Base-by-base conservation (phyloP, 2,888 invertebrate species). In the Caenorhabditis sp. region DNA sequence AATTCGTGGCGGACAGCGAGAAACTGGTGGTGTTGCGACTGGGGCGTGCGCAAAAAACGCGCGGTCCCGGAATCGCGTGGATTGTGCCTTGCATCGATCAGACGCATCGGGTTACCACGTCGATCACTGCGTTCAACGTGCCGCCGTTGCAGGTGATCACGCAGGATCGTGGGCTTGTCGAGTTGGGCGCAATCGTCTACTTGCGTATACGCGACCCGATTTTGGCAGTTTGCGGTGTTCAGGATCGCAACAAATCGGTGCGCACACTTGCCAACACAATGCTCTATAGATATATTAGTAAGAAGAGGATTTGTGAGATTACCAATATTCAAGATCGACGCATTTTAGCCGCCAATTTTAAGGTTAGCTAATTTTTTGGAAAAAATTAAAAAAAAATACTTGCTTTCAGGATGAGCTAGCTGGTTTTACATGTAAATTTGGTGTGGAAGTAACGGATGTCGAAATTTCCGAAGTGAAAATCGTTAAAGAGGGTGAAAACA, bases 101-200 rank as follows among this genome's bases (percentile, higher is more conserved):
- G 10, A 84, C 79, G 24, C 85, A 86, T 62, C 86, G 81, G 61
- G 87, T 90, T 3, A 89, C 89, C 75, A 84, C 89, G 26, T 80
- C 89, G 36, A 84, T 88, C 65, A 89, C 86, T 64, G 89, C 89
- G 6, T 89, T 89, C 79, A 89, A 88, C 80, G 88, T 90, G 10
- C 89, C 89, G n/a, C 89, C 89, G 14, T 83, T 89, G 50, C 89
- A 89, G 85, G 89, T 88, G 69, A 86, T 90, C 26, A 89, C 89
- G 4, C 69, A 74, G 14, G 90, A 90, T 81, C 83, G 87, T 26
- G 89, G 88, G 10, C 85, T 89, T 19, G 87, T 90, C 31, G 89
- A 90, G 73, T 80, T 89, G 14, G 89, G 89, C 2, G 89, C 89
- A 1, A 88, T 89, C 14, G 88, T 90, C 6, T 89, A 88, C 72